These are phyloP conservation scores for Cyaniris semiargus DNA, from an alignment of 2,888 invertebrate genomes.

Conservation along the genomic window DNA sequence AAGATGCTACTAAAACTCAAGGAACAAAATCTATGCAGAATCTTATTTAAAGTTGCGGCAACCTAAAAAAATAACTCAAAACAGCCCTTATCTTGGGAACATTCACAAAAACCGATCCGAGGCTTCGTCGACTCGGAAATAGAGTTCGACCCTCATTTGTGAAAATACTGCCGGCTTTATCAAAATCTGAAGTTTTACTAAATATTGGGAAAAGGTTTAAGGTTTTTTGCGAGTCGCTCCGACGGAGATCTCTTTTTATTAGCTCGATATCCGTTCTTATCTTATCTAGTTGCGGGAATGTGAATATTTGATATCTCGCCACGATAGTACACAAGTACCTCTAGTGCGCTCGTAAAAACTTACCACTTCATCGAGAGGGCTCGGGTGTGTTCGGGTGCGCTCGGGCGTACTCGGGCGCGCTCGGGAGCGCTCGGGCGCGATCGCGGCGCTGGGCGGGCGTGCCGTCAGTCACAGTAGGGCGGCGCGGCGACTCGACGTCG, in stretches of 20 bases:
- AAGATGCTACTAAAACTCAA: neutral
- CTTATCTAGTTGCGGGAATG: slow-evolving; percentile 10
- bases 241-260: neutral
- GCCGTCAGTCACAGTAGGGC: slow-evolving; percentile 62
- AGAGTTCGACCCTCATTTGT: slow-evolving; percentile 13
- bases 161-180: neutral
- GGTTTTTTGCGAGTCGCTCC: neutral
- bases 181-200: slow-evolving; percentile 5
- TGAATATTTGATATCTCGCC: slow-evolving; percentile 60
- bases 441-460: slow-evolving; percentile 55
- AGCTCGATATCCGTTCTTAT: slow-evolving; percentile 5
- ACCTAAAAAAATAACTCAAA: slow-evolving; percentile 9
- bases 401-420: slow-evolving; percentile 58
- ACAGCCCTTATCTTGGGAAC: neutral
- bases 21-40: neutral
- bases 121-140: slow-evolving; percentile 7
- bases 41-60: neutral
- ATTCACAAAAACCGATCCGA: slow-evolving; percentile 3
- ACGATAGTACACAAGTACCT: slow-evolving; percentile 65
- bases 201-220: slow-evolving; percentile 4
- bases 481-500: slow-evolving; percentile 52
- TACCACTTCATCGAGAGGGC: slow-evolving; percentile 78
- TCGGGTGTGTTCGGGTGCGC: slow-evolving; percentile 44
- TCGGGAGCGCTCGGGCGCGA: slow-evolving; percentile 56
- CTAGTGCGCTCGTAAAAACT: slow-evolving; percentile 75